Evolutionary conservation across 2,113 vertebrate species (phyloP).

Genomic region (Oreotrochilus melanogaster): DNA sequence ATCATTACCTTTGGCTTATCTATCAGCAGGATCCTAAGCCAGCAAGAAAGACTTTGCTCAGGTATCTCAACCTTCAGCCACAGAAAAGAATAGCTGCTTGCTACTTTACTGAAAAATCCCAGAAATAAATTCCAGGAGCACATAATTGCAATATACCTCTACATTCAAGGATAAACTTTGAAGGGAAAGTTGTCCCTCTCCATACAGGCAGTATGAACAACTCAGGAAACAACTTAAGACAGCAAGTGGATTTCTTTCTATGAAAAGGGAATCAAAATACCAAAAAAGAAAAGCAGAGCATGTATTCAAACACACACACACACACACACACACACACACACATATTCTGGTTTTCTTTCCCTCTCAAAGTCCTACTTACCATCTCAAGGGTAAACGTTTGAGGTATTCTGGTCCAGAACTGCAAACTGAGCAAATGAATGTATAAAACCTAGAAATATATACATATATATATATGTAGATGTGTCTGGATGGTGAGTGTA

Average conservation of each 20-base stretch:
- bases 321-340: too few species aligned
- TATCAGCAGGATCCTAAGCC: neutral
- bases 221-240: neutral
- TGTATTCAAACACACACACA: neutral
- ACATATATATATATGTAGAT: neutral
- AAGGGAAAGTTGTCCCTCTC: neutral
- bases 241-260: neutral
- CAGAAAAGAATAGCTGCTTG: neutral
- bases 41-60: neutral
- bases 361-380: conserved; percentile 79
- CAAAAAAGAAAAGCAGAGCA: neutral
- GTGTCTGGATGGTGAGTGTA: neutral
- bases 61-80: neutral
- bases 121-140: neutral
- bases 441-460: conserved; percentile 89
- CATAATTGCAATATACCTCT: neutral
- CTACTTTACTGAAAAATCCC: neutral
- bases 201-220: neutral
- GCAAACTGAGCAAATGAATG: conserved; percentile 98
- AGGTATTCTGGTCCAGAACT: conserved; percentile 98
- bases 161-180: neutral
- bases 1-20: neutral
- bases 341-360: too few species aligned
- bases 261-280: neutral
- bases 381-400: conserved; percentile 93